Conservation (phyloP, 2,888 invertebrate species). For the Heliconius ethilla region DNA sequence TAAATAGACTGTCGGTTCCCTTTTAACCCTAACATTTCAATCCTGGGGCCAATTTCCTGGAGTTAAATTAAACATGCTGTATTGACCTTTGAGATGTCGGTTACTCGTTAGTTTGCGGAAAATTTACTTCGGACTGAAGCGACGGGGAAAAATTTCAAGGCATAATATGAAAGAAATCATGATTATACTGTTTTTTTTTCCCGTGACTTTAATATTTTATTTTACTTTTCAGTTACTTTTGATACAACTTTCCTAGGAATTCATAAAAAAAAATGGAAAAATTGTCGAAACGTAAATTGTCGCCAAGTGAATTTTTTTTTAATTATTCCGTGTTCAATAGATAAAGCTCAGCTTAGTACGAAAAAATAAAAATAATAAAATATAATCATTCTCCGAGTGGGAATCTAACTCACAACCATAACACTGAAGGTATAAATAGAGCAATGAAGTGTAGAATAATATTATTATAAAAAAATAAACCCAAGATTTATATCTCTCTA, state of each 20-base stretch:
- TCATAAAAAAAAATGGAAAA: neutral
- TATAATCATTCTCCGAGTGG: no score
- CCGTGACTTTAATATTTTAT: neutral
- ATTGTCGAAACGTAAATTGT: no score
- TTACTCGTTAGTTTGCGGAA: constrained; percentile 40
- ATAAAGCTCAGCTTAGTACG: no score
- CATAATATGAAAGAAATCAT: neutral
- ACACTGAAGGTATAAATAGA: no score
- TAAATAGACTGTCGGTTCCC: constrained; percentile 31
- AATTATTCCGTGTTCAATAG: no score
- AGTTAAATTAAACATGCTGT: constrained; percentile 45
- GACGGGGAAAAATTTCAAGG: constrained; percentile 6
- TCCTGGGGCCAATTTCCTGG: constrained; percentile 46
- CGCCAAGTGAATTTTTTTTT: no score
- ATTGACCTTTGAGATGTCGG: constrained; percentile 45
- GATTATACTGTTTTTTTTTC: neutral
- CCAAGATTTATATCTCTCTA: constrained; percentile 10
- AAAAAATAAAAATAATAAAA: no score
- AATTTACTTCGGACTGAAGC: constrained; percentile 26
- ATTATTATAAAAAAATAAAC: neutral
- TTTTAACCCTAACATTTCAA: constrained; percentile 44
- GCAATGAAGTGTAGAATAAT: neutral
- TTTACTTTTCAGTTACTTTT: neutral
- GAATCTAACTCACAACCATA: no score
- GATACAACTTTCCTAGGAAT: neutral